Conservation (phyloP, 1,140 invertebrate species). For the Ptiloglossa arizonensis region DNA sequence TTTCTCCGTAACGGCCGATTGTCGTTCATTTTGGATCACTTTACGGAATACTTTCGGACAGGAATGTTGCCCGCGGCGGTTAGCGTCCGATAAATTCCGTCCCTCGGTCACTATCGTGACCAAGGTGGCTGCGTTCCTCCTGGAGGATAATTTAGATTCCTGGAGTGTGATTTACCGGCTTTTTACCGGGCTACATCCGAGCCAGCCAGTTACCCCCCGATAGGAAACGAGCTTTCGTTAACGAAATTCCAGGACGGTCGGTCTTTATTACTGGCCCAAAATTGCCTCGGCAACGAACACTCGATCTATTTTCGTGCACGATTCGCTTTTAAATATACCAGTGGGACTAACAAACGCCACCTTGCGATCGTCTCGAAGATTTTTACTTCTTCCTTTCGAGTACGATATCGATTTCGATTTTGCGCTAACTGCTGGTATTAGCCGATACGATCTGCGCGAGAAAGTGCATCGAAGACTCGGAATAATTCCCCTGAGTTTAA, state of each 20-base stretch:
- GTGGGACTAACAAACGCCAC: neutral
- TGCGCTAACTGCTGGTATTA: too few species aligned
- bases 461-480: too few species aligned
- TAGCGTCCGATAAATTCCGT: constrained; percentile 75
- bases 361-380: too few species aligned
- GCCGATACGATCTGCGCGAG: too few species aligned
- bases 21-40: constrained; percentile 53
- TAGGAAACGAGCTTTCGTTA: constrained; percentile 26
- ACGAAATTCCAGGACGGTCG: constrained; percentile 25
- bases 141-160: constrained; percentile 75
- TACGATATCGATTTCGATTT: too few species aligned
- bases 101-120: constrained; percentile 58
- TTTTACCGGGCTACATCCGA: constrained; percentile 63
- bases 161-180: constrained; percentile 71
- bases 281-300: constrained; percentile 5
- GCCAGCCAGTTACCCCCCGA: constrained; percentile 31
- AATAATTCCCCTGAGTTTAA: too few species aligned
- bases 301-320: neutral
- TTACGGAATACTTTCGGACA: constrained; percentile 69
- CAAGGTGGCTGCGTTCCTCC: constrained; percentile 71
- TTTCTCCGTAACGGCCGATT: constrained; percentile 30
- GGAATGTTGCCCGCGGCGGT: constrained; percentile 69
- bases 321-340: neutral
- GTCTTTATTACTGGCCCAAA: constrained; percentile 21
- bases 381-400: too few species aligned